Evolutionary conservation across 37 sponge, comb jelly and placozoan genomes (phyloP), one percentile per base, ranked within the genome.

Genomic region (Petrosia ficiformis): DNA sequence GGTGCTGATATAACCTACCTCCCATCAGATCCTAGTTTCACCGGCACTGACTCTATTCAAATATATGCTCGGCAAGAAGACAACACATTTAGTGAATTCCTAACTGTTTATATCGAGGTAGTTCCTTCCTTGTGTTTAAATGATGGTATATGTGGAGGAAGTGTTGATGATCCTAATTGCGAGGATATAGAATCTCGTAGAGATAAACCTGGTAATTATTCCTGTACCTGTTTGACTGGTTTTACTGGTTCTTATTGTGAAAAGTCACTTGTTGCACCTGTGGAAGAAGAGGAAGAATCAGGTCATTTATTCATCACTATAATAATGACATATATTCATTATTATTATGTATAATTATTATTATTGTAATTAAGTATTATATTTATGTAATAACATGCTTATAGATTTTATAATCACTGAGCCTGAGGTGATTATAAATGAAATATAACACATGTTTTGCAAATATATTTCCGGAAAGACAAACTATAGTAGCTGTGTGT

Each of bases 221-320:
- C 61, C 70, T 93, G 94, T 61, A 54, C 70, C 1, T 93, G 94
- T 72, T 72, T 68, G 1, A 16, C 65, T 31, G 90, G 90, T 3
- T 93, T 70, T 67, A 65, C 25, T 38, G 94, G 94, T 8, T 25
- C 39, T 19, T 77, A 59, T 54, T 93, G 94, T 84, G 86, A 93
- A 37, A 16, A 48, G 21, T 24, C 60, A 10, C 35, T 24, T 19
- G 44, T 70, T 25, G 54, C 77, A n/a, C n/a, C n/a, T n/a, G n/a
- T n/a, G n/a, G n/a, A n/a, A n/a, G n/a, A n/a, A n/a, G n/a, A n/a
- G n/a, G n/a, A n/a, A n/a, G n/a, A n/a, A n/a, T n/a, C n/a, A n/a
- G n/a, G n/a, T n/a, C n/a, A n/a, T n/a, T n/a, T n/a, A n/a, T n/a
- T n/a, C n/a, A n/a, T n/a, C n/a, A n/a, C n/a, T n/a, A n/a, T n/a